Evolutionary conservation across 2,888 invertebrate species (phyloP), one percentile per base, ranked within the genome.

Genomic region (Drosophila merina): DNA sequence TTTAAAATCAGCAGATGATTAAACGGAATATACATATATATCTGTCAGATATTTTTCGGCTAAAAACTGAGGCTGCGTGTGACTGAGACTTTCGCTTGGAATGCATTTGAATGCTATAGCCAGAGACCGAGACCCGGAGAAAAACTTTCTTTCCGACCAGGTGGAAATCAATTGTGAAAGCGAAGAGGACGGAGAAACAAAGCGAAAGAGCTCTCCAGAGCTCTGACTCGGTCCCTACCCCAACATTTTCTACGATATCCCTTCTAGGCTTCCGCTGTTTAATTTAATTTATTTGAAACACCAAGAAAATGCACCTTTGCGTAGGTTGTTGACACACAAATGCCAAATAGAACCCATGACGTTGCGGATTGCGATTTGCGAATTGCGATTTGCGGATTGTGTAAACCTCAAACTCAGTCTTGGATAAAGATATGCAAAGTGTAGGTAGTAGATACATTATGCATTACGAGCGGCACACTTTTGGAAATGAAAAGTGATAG

Each of bases 311-410:
- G 50, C 45, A 52, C 45, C 52, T 5, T 47, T 52, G 31, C 63
- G 52, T 59, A 45, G 68, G 83, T 76, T 80, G 77, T 79, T 83
- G 80, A 83, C 86, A 62, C 54, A 79, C 54, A 75, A 70, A 20
- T 12, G 31, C 31, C 40, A 40, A 58, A 57, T 56, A 68, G 55
- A 68, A 45, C n/a, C 38, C 26, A 26, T 44, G 36, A 42, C 30
- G 48, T 30, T 4, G 20, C 47, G 28, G 7, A 38, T 10, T 25
- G 20, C 20, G 20, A 20, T 20, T 20, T 20, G 20, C 20, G 20
- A 2, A 20, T 20, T 20, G 20, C 20, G 20, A 20, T 14, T 28
- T 4, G 20, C 54, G 28, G 7, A 38, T 10, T 25, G 20, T 20
- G 26, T n/a, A 62, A 63, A 8, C 20, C n/a, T 14, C n/a, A 30